Base-by-base conservation (phyloP, 1,140 invertebrate species). In the Glomeris maerens region DNA sequence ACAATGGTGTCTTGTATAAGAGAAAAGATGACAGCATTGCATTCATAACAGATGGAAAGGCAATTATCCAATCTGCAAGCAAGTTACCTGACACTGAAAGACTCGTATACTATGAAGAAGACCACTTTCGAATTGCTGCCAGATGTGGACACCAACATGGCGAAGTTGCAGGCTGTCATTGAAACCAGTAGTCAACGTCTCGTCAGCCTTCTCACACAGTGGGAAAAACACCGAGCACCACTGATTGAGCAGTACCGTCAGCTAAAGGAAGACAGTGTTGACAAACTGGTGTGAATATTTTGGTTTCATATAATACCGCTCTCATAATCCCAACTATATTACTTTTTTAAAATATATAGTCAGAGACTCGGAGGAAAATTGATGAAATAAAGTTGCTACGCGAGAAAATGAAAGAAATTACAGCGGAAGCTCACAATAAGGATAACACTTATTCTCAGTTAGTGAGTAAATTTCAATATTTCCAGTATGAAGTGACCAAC, bases 211-310 rank as follows among this genome's bases (percentile, higher is more conserved):
- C 74, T 75, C 2, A 73, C 70, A 45, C 76, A 83, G 56, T 85
- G 82, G 82, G 78, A 82, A 52, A 72, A 76, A 53, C 76, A 79
- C 52, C 68, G 79, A 56, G 67, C 66, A 31, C 77, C 79, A 14
- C 64, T 84, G 13, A 70, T 82, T 48, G 65, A 77, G 52, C 69
- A 79, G 55, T 80, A 78, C 62, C 59, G 75, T 28, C 62, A 70
- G 48, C 68, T 78, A 41, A 73, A 74, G 60, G 71, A 74, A 57
- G 69, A 74, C 23, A 72, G 70, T 60, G 73, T 72, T n/a, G 70
- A 71, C 39, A 72, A 74, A 65, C 66, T 73, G 62, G 75, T 78
- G 64, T 69, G 68, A 70, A 60, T 29, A 17, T 21, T 42, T 42
- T 42, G n/a, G n/a, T n/a, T 21, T 5, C 20, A 42, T 42, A 5